Evolutionary conservation across 2,888 invertebrate species (phyloP).

Genomic region (Folsomia candida): DNA sequence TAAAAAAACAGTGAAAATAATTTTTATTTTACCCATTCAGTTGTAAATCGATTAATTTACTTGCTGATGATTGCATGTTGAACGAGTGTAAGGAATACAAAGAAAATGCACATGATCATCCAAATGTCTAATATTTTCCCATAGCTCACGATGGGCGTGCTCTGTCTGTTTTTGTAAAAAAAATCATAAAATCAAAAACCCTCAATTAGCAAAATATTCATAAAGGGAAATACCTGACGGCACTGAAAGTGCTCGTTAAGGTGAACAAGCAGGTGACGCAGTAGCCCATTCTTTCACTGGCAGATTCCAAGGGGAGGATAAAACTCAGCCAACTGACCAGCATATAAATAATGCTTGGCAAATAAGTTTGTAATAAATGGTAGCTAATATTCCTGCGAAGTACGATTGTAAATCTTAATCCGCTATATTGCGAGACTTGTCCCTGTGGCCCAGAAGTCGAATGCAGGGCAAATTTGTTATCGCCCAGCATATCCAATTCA

Average conservation of each 20-base stretch:
- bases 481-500: constrained; percentile 1
- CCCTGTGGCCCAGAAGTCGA: no score
- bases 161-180: no score
- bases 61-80: constrained; percentile 10
- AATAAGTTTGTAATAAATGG: background rate
- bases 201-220: no score
- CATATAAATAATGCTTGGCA: background rate
- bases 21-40: no score
- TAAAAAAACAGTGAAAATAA: no score
- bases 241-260: background rate
- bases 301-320: constrained; percentile 12
- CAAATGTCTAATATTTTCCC: background rate
- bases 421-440: constrained; percentile 1
- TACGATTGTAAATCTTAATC: background rate
- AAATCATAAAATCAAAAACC: no score
- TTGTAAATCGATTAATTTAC: no score
- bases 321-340: constrained; percentile 3
- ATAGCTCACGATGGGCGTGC: background rate
- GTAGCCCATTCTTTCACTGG: background rate
- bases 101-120: constrained; percentile 17
- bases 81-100: constrained; percentile 14
- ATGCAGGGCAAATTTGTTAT: background rate
- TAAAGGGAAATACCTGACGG: no score
- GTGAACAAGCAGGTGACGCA: background rate
- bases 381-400: background rate